Evolutionary conservation across 1,140 invertebrate species (phyloP).

Genomic region (Megalopta genalis): DNA sequence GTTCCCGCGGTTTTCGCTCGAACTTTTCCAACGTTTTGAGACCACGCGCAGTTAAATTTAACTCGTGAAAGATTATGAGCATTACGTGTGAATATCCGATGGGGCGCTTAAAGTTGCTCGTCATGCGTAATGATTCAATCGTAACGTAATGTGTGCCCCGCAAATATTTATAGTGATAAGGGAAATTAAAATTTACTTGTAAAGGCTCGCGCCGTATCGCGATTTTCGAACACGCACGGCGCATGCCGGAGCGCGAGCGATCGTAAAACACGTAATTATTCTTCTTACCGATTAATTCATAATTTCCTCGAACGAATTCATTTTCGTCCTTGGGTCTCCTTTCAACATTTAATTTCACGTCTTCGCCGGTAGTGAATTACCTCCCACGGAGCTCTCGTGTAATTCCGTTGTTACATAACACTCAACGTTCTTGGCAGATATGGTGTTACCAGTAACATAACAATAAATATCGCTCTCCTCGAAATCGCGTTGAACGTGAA

Average conservation of each 20-base stretch:
- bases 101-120: background rate
- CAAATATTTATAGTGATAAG: slow-evolving; percentile 3
- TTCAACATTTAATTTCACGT: background rate
- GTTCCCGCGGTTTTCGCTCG: background rate
- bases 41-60: background rate
- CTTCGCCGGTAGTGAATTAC: background rate
- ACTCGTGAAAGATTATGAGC: background rate
- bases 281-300: background rate
- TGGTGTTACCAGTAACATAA: background rate
- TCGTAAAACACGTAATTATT: background rate
- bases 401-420: background rate
- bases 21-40: background rate
- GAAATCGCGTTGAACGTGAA: too few species aligned
- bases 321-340: background rate
- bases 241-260: too few species aligned
- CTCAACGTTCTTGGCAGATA: background rate
- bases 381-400: too few species aligned
- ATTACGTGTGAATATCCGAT: background rate
- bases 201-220: background rate
- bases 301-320: background rate
- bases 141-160: background rate
- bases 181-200: background rate
- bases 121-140: background rate
- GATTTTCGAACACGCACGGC: background rate
- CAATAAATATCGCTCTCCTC: background rate